Evolutionary conservation across 1,140 invertebrate species (phyloP), one percentile per base, ranked within the genome.

Genomic region (Forficula auricularia): DNA sequence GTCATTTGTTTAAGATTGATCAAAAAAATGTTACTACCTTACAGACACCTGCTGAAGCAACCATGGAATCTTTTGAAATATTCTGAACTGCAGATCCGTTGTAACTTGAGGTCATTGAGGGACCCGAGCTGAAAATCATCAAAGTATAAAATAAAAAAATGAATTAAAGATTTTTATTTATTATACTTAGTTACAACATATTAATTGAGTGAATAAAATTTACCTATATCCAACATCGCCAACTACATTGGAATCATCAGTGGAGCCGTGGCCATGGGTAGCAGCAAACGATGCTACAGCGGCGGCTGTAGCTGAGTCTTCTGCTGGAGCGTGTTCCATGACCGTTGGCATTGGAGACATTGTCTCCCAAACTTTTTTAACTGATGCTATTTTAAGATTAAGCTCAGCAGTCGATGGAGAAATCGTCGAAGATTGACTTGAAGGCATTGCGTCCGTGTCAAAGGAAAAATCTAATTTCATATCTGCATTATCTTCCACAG

Each of bases 391-490:
- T 64, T 95, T 94, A 59, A 88, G 71, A 65, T 90, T 89, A 9
- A 95, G 70, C 57, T 92, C 89, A 20, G 85, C 85, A 12, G 79
- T 76, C 0, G 80, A 80, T 8, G 77, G 73, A 6, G 74, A 75
- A 45, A 73, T 75, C 2, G 73, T 75, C 45, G 68, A 73, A 30
- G 66, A 65, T 8, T 57, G 54, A 0, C 62, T 63, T 3, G 66
- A 62, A 38, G 64, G 56, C 49, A 69, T 65, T 7, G 84, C 62
- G 51, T 82, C 79, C 19, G 81, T 70, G 53, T 88, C 83, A 60
- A 89, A 89, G 1, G 75, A 73, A 58, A 92, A 94, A 57, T 89
- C 84, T 27, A 92, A 63, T 60, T 91, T 91, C 73, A 92, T 86
- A 53, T 90, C 83, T 20, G 79, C 73, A 22, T 70, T 73, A 54